phyloP scores from a whole-genome alignment of 53 echinoderm and acorn worm species.

The Holothuria scabra region DNA sequence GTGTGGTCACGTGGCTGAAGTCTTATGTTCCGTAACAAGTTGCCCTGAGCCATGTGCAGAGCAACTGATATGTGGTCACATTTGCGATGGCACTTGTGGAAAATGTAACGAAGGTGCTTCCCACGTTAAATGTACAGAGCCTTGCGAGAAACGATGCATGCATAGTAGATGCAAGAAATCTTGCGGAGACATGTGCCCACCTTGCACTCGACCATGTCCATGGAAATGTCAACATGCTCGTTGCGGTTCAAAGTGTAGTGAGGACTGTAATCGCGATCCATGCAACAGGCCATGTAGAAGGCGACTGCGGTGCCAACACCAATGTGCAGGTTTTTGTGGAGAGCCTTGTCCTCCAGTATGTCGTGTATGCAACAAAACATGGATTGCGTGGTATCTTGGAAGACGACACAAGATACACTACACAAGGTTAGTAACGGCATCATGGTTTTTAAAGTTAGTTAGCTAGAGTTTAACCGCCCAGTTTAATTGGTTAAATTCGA shows the following conservation, averaged over 20 bases:
- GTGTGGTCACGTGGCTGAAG: conserved; percentile 70
- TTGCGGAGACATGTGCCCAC: conserved; percentile 53
- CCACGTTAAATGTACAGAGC: conserved; percentile 54
- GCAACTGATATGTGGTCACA: conserved; percentile 64
- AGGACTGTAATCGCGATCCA: conserved; percentile 51
- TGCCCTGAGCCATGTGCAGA: conserved; percentile 66
- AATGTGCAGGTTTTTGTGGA: conserved; percentile 86
- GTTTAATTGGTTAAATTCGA: too few species aligned
- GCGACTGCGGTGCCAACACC: conserved; percentile 49
- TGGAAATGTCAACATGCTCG: conserved; percentile 65
- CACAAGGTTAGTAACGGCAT: too few species aligned
- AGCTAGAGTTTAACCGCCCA: too few species aligned
- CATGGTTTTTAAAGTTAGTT: too few species aligned
- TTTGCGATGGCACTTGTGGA: conserved; percentile 71
- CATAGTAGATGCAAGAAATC: conserved; percentile 52
- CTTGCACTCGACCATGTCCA: conserved; percentile 56
- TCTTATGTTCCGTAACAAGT: conserved; percentile 60
- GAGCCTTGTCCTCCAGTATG: conserved; percentile 83
- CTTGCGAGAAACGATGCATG: conserved; percentile 56
- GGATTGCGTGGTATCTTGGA: too few species aligned
- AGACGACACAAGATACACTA: too few species aligned
- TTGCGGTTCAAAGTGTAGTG: conserved; percentile 55
- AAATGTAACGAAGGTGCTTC: conserved; percentile 45
- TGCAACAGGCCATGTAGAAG: conserved; percentile 70
- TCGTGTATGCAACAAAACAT: conserved; percentile 57